Evolutionary conservation across 2,888 invertebrate genomes (phyloP).

Genomic region (Norana najaformis): DNA sequence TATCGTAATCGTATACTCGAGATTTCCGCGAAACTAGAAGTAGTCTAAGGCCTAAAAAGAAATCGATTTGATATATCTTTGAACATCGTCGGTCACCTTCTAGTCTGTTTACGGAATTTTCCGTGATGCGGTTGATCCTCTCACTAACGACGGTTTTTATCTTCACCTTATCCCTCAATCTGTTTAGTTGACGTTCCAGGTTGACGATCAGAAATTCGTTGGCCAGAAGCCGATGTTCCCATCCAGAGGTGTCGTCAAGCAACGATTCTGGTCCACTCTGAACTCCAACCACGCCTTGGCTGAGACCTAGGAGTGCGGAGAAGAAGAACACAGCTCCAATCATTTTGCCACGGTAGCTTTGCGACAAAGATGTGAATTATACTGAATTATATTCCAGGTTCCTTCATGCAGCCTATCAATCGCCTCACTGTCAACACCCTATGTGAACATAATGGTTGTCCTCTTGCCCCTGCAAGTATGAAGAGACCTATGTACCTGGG

Average conservation of each 20-base stretch:
- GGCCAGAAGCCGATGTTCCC: neutral
- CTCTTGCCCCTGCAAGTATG: neutral
- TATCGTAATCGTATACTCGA: too few species aligned
- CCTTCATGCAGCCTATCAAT: neutral
- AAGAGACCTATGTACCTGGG: neutral
- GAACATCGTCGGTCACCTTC: neutral
- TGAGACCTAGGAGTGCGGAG: neutral
- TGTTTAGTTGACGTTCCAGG: neutral
- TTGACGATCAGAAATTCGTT: neutral
- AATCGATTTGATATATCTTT: neutral
- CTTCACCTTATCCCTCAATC: neutral
- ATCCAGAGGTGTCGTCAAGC: neutral
- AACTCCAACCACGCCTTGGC: neutral
- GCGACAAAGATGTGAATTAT: neutral
- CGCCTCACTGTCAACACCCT: neutral
- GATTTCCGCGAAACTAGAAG: too few species aligned
- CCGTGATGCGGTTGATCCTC: neutral
- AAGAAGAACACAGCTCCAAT: neutral
- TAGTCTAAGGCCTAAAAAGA: too few species aligned
- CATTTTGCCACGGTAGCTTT: neutral
- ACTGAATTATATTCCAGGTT: neutral
- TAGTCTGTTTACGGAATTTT: neutral
- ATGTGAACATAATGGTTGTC: neutral
- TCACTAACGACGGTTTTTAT: neutral
- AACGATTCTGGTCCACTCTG: neutral